Percentiles rank a stretch among this genome's conserved stretches.
These are phyloP conservation scores for Aricia artaxerxes DNA, from an alignment of 2,888 invertebrate species.

Conservation along the genomic window DNA sequence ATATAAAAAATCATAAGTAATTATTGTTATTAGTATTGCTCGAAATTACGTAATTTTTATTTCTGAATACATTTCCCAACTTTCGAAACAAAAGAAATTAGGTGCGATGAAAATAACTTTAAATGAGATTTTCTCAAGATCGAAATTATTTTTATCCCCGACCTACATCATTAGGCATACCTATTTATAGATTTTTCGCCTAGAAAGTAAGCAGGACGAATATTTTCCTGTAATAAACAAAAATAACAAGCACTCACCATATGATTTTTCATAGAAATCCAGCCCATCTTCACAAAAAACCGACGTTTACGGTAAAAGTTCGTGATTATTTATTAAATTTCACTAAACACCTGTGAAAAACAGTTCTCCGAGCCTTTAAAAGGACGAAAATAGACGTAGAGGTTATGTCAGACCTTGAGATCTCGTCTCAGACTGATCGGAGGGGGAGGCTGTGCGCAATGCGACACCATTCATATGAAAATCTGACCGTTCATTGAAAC, in stretches of 20 bases:
- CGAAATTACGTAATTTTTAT: too few species aligned
- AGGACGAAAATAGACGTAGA: slow-evolving; percentile 44
- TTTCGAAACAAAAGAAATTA: not conserved
- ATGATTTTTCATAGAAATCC: slow-evolving; percentile 79
- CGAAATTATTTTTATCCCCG: not conserved
- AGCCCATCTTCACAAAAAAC: slow-evolving; percentile 70
- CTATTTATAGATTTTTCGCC: not conserved
- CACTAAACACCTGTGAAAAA: slow-evolving; percentile 15
- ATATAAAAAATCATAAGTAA: too few species aligned
- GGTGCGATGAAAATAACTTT: not conserved
- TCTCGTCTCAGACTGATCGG: slow-evolving; percentile 67
- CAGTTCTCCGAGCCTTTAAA: not conserved
- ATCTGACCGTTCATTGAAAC: slow-evolving; percentile 35
- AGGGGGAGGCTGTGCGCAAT: slow-evolving; percentile 77
- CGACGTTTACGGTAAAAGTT: slow-evolving; percentile 62
- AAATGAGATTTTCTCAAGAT: not conserved
- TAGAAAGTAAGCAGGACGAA: not conserved
- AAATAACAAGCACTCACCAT: slow-evolving; percentile 64
- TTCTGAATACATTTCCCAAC: too few species aligned
- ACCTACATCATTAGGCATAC: not conserved
- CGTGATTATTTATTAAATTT: slow-evolving; percentile 50
- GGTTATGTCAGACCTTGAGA: slow-evolving; percentile 72
- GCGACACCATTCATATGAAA: slow-evolving; percentile 64
- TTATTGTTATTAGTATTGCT: too few species aligned
- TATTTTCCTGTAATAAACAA: not conserved